Base-by-base conservation (phyloP, 2,888 invertebrate species). In the Hecatera dysodea region DNA sequence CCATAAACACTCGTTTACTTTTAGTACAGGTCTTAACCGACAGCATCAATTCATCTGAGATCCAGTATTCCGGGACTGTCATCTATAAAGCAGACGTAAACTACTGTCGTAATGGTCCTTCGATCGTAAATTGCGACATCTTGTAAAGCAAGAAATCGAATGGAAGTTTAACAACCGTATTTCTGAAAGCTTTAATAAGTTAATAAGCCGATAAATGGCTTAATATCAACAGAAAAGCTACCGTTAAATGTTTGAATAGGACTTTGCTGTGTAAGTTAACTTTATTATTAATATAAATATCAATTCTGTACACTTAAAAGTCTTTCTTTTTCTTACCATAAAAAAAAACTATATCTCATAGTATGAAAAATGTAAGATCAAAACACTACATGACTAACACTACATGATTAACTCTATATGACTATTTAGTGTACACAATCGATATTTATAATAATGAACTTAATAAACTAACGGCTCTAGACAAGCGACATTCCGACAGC, bases 171-270 rank as follows among this genome's bases (percentile, higher is more conserved):
- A 59, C 33, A 17, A 59, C 53, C 29, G n/a, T 62, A 59, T 74
- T 74, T 62, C 63, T 61, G 24, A 52, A 50, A 62, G 46, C 55
- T 24, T 33, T 56, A 63, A 75, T 67, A 78, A 75, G 52, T 75
- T 78, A 71, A 67, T 66, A 57, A 42, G 44, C 4, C 24, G 15
- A 67, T 75, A 57, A 78, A 67, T 67, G 46, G 61, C 50, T 55
- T 55, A 44, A 67, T 12, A 44, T 70, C 52, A 39, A 53, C 24
- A 48, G 50, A 8, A 74, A 68, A 46, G 9, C 15, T 27, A 24
- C 11, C 24, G 27, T 22, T 56, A 33, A 53, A 65, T 42, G 22
- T 59, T 73, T 57, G 1, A 24, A 11, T 27, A 27, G 24, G 52
- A 55, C 44, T 46, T 33, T n/a, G n/a, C 15, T 50, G 39, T n/a